Conservation (phyloP, 2,113 vertebrate genomes). For the Burhinus bistriatus region DNA sequence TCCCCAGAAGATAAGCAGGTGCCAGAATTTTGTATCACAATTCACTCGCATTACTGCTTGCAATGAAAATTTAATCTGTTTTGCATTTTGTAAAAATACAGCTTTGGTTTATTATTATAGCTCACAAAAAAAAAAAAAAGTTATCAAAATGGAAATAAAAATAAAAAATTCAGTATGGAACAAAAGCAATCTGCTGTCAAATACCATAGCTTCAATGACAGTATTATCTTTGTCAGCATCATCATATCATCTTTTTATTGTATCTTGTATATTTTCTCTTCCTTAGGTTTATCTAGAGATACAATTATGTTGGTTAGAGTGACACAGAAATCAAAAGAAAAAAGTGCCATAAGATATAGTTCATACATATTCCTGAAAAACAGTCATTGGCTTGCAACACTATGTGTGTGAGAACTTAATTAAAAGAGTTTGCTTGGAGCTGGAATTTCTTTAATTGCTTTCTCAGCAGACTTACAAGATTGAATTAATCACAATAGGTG, state of each 20-base stretch:
- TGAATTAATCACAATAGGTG: neutral
- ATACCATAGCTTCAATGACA: neutral
- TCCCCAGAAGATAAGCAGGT: neutral
- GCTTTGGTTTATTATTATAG: neutral
- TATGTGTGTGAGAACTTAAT: neutral
- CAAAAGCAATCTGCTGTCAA: neutral
- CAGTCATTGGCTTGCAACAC: neutral
- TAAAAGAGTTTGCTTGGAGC: neutral
- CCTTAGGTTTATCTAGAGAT: neutral
- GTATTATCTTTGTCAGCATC: neutral
- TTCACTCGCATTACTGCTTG: neutral
- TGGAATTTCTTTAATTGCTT: neutral
- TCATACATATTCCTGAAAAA: neutral
- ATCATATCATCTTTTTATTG: neutral
- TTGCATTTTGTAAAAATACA: neutral
- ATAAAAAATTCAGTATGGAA: neutral
- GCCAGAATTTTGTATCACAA: neutral
- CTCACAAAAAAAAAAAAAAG: neutral
- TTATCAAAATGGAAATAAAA: neutral
- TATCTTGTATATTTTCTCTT: neutral
- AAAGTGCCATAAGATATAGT: neutral
- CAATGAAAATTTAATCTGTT: neutral
- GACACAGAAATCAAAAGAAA: neutral
- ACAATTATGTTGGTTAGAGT: neutral
- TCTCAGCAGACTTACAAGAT: neutral